Evolutionary conservation across 2,113 vertebrate species (phyloP), one percentile per base, ranked within the genome.

Genomic region (Gallinago jamesoni): DNA sequence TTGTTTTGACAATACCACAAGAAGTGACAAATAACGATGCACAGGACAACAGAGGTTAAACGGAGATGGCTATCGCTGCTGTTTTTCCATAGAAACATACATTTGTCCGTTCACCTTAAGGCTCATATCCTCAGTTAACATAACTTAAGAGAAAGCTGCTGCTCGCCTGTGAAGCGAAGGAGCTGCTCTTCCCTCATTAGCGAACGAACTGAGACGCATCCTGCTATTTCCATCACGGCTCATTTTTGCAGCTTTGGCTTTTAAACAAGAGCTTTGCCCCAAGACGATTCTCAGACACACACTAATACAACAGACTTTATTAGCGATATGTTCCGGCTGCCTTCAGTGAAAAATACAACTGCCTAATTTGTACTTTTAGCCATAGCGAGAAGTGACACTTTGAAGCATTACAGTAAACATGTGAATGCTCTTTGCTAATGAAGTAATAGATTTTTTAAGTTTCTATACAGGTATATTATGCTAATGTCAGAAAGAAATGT

Each of bases 401-500:
- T 41, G 73, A 91, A 92, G 41, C 74, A 75, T 24, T 78, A 25
- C 64, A 90, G 60, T 87, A 96, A 95, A 92, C n/a, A n/a, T 4
- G 56, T 24, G 35, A 67, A 20, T 45, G 66, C 30, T 80, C 62
- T 57, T 91, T 53, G 27, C 33, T 87, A 64, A 93, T 30, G 22
- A 94, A 80, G 35, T 39, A 91, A 76, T 14, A 76, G 69, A 62
- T 75, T 93, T 95, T 80, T 33, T 31, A 75, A 92, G 24, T 62
- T 75, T 90, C 84, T 68, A 20, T 84, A 41, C 80, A 95, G 88
- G 83, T 95, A 47, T 90, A 87, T 89, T 87, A 92, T 84, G 39
- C 73, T 84, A 87, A 78, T 64, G 60, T 30, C 83, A 92, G 80
- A 87, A 8, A 78, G 52, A 93, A 94, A 87, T 37, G 35, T 78